Evolutionary conservation across 2,797 vertebrate genomes (phyloP), one percentile per base, ranked within the genome.

Genomic region (Gadopsis bispinosus): DNA sequence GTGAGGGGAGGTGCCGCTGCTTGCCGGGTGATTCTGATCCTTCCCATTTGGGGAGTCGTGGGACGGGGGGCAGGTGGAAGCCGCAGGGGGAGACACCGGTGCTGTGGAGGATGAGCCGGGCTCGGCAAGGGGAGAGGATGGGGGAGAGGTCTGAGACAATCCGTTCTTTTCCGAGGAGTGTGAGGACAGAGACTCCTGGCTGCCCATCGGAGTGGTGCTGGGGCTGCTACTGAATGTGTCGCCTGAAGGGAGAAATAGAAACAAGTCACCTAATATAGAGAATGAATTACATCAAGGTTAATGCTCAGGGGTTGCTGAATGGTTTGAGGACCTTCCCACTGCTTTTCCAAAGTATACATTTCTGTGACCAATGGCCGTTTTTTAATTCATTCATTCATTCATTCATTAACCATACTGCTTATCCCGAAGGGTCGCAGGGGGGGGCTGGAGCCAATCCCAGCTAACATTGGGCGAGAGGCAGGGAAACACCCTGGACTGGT

Each of bases 221-320:
- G 97, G 96, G 79, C 98, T 99, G 90, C 98, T 99, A 84, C 98
- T 99, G 80, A 98, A 99, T 0, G 98, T 98, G 88, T 99, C 98
- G 85, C 98, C 98, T 99, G 79, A 33, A 67, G 47, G 16, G 37
- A 68, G 55, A 67, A 53, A 81, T 14, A 43, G 13, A 81, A 66
- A 41, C 0, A n/a, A 20, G n/a, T 69, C 19, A 51, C 14, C 48
- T 33, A 3, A 51, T 22, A 0, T n/a, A 29, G 20, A 64, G 17
- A n/a, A 35, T 58, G 9, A 50, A 16, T 65, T 17, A 65, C 5
- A 13, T 62, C 22, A 17, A 22, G 31, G 37, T 47, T 10, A 55
- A n/a, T 55, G 39, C 14, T n/a, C 19, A 66, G 33, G 11, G 10
- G 11, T n/a, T 59, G 19, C 37, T 22, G 37, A 61, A 12, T n/a